Base-by-base conservation (phyloP, 2,888 invertebrate species). In the Drosophila histrio region DNA sequence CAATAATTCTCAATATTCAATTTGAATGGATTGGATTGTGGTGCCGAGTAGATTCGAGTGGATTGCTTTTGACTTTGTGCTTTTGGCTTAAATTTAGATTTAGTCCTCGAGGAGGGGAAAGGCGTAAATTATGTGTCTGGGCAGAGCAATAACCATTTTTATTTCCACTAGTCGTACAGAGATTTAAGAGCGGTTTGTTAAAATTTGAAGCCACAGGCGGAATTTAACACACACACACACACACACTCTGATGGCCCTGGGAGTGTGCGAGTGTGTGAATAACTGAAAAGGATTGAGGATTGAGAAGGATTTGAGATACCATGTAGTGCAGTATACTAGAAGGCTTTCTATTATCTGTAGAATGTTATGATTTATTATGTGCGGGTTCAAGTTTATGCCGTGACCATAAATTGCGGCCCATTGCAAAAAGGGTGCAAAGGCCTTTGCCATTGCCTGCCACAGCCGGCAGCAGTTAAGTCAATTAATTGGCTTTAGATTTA, bases 341-440 rank as follows among this genome's bases (percentile, higher is more conserved):
- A 66, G 86, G 68, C 68, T 76, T 82, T 82, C 83, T 86, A 79
- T 87, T 82, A 82, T 82, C 88, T 85, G 70, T 54, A 67, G 82
- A 87, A 71, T 79, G 67, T 79, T 87, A 85, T 82, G 82, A 82
- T 82, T 82, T 82, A 82, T 82, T 85, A 71, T 68, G 83, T 86
- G 86, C 68, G 88, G 83, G 79, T 64, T 82, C 88, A 82, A 82
- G 88, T 85, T 87, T 82, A 72, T 87, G 88, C 67, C 82, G 59
- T 36, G 66, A 63, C 68, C 68, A 87, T 82, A 82, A 82, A 82
- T 82, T 82, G 67, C 39, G 53, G 47, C 53, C 74, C 78, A 65
- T 70, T 63, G 62, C 52, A 39, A 61, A 41, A 61, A 39, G 64
- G 53, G 47, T 13, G 46, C 63, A 75, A 52, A 56, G 70, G 17